Conservation (phyloP, 2,113 vertebrate species). For the Mesoclemmys tuberculata region DNA sequence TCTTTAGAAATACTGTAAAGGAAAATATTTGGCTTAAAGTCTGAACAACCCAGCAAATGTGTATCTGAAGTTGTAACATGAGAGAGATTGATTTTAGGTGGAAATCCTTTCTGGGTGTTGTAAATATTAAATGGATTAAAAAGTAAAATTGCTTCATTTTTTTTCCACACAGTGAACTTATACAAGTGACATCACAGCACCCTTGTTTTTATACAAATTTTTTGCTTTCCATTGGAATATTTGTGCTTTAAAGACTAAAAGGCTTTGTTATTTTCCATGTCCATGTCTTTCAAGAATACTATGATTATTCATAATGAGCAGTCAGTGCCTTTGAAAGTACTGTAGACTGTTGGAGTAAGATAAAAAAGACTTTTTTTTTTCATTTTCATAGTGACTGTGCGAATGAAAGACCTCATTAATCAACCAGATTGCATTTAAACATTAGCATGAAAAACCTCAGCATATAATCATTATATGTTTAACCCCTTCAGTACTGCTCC, state of each 20-base stretch:
- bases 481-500: not conserved
- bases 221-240: conserved; percentile 65
- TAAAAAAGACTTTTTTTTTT: conserved; percentile 58
- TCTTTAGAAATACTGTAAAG: not conserved
- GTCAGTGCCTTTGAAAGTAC: conserved; percentile 73
- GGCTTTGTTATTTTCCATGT: conserved; percentile 72
- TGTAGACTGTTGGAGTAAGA: conserved; percentile 66
- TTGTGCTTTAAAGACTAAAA: conserved; percentile 62
- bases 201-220: conserved; percentile 60
- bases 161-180: conserved; percentile 50
- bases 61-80: conserved; percentile 5
- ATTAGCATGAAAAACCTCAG: conserved; percentile 50
- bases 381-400: conserved; percentile 62
- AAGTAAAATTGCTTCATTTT: not conserved
- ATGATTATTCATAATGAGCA: conserved; percentile 82
- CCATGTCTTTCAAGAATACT: conserved; percentile 66
- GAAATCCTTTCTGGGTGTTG: conserved; percentile 3
- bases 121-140: conserved; percentile 32
- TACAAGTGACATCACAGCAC: conserved; percentile 49
- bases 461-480: conserved; percentile 44
- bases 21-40: not conserved
- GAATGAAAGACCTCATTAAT: conserved; percentile 80
- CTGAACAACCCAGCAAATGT: not conserved
- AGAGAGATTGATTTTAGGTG: not conserved
- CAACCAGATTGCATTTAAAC: conserved; percentile 70